Evolutionary conservation across 2,113 vertebrate species (phyloP).

Genomic region (Phrynosoma blainvillii): DNA sequence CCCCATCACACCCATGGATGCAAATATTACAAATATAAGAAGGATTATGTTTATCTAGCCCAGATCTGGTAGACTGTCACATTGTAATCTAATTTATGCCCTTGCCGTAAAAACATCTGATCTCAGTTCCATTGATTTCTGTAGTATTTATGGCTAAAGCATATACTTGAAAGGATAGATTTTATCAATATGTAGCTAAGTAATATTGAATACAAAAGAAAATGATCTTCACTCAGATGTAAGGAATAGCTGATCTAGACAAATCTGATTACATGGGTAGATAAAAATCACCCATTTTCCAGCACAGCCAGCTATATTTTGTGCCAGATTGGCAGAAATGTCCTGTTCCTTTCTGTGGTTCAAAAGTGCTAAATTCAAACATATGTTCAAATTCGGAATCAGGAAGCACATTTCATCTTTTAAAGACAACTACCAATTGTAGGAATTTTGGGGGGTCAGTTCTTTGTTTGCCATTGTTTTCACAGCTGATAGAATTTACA

Average conservation of each 20-base stretch:
- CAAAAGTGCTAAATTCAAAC: background rate
- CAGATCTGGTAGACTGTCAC: background rate
- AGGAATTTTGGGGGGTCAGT: background rate
- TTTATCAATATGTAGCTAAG: background rate
- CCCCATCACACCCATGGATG: fast-evolving
- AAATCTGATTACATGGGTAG: background rate
- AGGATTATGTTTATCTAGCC: background rate
- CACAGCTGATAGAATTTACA: background rate
- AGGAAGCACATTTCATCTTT: background rate
- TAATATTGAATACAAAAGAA: background rate
- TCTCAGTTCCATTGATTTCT: background rate
- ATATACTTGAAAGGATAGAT: background rate
- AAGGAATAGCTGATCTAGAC: conserved; percentile 4
- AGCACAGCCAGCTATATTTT: background rate
- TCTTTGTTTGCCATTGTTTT: background rate
- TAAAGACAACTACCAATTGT: background rate
- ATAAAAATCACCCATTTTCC: background rate
- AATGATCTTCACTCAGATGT: background rate
- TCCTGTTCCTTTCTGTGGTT: background rate
- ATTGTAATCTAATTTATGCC: background rate
- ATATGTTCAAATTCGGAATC: background rate
- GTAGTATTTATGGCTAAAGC: background rate
- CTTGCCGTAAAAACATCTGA: background rate
- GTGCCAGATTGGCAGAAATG: background rate
- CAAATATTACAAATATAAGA: conserved; percentile 2